phyloP scores from a whole-genome alignment of 2,113 vertebrate genomes.

The Noctilio leporinus region DNA sequence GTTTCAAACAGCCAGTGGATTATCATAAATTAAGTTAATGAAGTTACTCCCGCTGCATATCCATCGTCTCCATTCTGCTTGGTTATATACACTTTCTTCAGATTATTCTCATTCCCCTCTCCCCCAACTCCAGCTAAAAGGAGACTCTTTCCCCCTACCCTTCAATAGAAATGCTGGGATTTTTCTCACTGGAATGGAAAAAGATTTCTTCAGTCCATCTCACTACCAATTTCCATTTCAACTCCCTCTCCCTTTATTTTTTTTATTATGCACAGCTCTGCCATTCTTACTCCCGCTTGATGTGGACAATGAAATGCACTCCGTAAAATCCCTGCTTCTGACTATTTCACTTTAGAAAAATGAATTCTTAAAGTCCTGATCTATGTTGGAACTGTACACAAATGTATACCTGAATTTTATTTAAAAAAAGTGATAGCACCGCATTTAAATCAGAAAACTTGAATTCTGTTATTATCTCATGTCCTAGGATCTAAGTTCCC shows the following conservation, averaged over 20 bases:
- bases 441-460: not conserved
- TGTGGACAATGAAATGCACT: not conserved
- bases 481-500: not conserved
- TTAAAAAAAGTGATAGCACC: not conserved
- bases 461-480: not conserved
- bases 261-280: not conserved
- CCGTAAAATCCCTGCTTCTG: not conserved
- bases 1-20: not conserved
- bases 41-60: not conserved
- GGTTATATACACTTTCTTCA: not conserved
- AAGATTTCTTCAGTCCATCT: not conserved
- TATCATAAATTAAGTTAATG: accelerated
- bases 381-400: not conserved
- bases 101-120: not conserved
- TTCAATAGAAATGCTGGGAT: not conserved
- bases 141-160: not conserved
- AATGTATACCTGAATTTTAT: not conserved
- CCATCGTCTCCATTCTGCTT: not conserved
- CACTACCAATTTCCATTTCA: not conserved
- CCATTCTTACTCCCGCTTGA: not conserved
- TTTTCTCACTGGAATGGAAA: not conserved
- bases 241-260: no score
- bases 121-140: not conserved
- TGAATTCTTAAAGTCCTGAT: not conserved
- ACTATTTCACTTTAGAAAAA: not conserved